Conservation (phyloP, 1,140 invertebrate species). For the Metopolophium dirhodum region DNA sequence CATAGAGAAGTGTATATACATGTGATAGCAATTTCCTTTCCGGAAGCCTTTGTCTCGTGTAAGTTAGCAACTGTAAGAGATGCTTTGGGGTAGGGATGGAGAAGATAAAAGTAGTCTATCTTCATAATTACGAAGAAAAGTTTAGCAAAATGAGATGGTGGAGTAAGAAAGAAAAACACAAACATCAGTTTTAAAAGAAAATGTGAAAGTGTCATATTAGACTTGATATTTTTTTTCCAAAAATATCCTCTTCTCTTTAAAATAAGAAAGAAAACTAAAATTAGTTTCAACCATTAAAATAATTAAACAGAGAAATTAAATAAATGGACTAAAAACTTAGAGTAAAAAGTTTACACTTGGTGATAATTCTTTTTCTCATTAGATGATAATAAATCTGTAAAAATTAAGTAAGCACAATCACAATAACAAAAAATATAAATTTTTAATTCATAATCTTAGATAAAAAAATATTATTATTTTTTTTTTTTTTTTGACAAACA, state of each 20-base stretch:
- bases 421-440: not conserved
- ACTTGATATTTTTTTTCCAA: not conserved
- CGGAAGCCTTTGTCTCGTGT: slow-evolving; percentile 29
- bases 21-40: slow-evolving; percentile 26
- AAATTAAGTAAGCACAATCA: not conserved
- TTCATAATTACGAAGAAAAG: slow-evolving; percentile 41
- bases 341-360: slow-evolving; percentile 29
- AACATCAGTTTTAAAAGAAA: slow-evolving; percentile 39
- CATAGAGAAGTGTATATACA: not conserved
- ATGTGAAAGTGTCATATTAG: not conserved
- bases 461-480: not conserved
- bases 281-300: slow-evolving; percentile 35
- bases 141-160: not conserved
- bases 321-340: slow-evolving; percentile 25
- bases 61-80: slow-evolving; percentile 10
- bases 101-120: not conserved
- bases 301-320: slow-evolving; percentile 41
- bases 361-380: not conserved
- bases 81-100: not conserved
- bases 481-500: not conserved
- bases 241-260: not conserved
- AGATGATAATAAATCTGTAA: not conserved
- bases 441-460: not conserved
- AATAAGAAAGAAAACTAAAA: not conserved
- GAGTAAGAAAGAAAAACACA: not conserved